Evolutionary conservation across 2,888 invertebrate species (phyloP), one percentile per base, ranked within the genome.

Genomic region (Ctenicera cuprea): DNA sequence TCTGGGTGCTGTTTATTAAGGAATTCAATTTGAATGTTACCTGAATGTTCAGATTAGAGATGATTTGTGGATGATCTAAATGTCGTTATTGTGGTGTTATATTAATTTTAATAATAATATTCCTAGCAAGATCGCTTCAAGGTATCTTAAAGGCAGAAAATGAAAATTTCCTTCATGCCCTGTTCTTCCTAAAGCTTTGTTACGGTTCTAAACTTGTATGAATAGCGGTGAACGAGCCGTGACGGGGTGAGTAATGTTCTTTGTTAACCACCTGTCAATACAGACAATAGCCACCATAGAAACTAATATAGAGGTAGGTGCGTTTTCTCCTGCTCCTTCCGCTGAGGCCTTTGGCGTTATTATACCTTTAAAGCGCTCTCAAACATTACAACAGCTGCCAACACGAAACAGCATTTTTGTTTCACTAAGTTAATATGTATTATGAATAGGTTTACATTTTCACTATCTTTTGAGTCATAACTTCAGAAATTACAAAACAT

Each of bases 1-100:
- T 38, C 4, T 20, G 59, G 59, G 59, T 33, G 59, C 38, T 59
- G 11, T 14, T 72, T 72, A 72, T 66, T 72, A 18, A 66, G 61
- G 65, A 66, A 59, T 38, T 52, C 71, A 61, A 59, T 59, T 59
- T 73, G 71, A 77, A 74, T 74, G 72, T 77, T 77, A 75, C 71
- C 68, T 77, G 73, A 75, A 69, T 75, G 73, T 77, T 75, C 67
- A 74, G 71, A 71, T 65, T 77, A 72, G 71, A 52, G 45, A 63
- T 65, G 72, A 71, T 66, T 74, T 43, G 38, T 57, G 62, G 52
- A 54, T 50, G 67, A 63, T 72, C 72, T 73, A 68, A 68, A 68
- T 73, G 73, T 73, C 63, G 64, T 73, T 63, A 67, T 30, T 50
- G 54, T 73, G 67, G 57, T 73, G 68, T 73, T 38, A 72, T 45